Evolutionary conservation across 2,113 vertebrate species (phyloP).

Genomic region (Zosterops hypoxanthus): DNA sequence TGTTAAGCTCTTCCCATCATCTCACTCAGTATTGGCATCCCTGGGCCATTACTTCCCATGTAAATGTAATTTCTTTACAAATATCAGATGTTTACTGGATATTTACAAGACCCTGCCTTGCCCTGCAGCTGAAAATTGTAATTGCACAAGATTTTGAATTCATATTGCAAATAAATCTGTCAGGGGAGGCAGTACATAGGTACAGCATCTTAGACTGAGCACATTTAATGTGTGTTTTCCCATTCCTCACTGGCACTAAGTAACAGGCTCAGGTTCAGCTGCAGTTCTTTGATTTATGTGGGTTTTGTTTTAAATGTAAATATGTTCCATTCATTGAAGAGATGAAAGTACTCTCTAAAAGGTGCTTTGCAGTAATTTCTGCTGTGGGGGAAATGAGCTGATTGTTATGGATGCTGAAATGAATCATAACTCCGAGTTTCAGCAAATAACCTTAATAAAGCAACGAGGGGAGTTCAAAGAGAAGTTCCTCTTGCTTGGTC

Average conservation of each 20-base stretch:
- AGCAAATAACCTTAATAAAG: neutral
- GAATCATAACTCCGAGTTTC: neutral
- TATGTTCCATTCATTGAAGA: neutral
- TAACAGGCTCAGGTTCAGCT: neutral
- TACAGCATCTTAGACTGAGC: neutral
- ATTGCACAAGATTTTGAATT: neutral
- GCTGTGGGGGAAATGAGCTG: neutral
- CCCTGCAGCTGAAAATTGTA: neutral
- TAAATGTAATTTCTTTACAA: neutral
- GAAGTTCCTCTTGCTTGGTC: neutral
- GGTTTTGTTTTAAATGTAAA: neutral
- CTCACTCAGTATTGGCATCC: neutral
- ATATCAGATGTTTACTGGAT: neutral
- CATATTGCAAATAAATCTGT: neutral
- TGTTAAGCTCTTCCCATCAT: neutral
- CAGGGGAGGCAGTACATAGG: neutral
- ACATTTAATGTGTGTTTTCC: neutral
- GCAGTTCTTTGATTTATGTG: neutral
- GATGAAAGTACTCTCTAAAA: neutral
- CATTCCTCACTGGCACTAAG: neutral
- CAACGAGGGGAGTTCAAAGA: neutral
- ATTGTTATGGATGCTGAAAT: neutral
- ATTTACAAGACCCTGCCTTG: neutral
- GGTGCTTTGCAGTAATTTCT: neutral
- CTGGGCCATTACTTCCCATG: neutral